phyloP scores from a whole-genome alignment of 2,113 vertebrate species.

The Neodon shergylaensis region DNA sequence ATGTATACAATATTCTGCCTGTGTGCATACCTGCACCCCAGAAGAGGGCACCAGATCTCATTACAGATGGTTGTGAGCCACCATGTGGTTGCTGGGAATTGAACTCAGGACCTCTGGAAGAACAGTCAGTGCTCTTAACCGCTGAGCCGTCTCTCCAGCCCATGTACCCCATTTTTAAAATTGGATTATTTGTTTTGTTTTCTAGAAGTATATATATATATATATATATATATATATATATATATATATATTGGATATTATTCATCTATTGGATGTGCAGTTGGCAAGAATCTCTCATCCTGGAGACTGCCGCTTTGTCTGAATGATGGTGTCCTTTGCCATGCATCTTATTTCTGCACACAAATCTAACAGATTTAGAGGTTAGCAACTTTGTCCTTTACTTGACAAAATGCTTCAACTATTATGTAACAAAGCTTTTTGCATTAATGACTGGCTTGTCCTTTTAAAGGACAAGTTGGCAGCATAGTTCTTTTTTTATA shows the following conservation, averaged over 20 bases:
- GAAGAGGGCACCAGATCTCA: too few species aligned
- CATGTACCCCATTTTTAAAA: background rate
- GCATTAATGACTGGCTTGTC: background rate
- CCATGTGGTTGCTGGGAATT: too few species aligned
- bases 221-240: too few species aligned
- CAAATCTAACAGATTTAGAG: background rate
- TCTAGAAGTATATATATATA: too few species aligned
- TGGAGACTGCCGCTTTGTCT: background rate
- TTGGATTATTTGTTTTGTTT: background rate
- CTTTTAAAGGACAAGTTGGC: background rate
- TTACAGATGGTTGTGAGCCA: too few species aligned
- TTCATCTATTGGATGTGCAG: background rate
- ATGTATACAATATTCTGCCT: too few species aligned
- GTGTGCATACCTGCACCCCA: too few species aligned
- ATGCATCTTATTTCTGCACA: background rate
- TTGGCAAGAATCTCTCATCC: background rate
- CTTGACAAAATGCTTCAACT: background rate
- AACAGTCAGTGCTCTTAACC: too few species aligned
- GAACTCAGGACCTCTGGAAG: too few species aligned
- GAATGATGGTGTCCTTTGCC: background rate
- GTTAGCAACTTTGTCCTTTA: slow-evolving; percentile 1
- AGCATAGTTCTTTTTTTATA: background rate
- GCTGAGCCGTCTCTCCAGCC: too few species aligned
- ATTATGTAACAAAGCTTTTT: background rate
- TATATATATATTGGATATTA: background rate